A percentile compares a stretch with the other conserved stretches of the same genome.
These are phyloP conservation scores for Rotaria sp. DNA, from an alignment of 2,888 invertebrate species.

Conservation along the genomic window DNA sequence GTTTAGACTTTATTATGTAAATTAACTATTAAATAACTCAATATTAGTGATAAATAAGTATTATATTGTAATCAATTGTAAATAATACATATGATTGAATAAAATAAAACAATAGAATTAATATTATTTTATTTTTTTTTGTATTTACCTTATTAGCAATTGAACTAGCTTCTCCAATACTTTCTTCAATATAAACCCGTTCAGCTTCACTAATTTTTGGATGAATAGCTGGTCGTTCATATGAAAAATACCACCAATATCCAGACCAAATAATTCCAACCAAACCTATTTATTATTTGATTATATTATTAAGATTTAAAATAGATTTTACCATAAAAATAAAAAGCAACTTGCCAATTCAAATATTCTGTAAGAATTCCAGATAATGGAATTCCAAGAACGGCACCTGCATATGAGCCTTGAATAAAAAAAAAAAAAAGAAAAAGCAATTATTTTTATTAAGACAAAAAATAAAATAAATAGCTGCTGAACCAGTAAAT, in stretches of 20 bases:
- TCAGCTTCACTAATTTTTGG: constrained; percentile 85
- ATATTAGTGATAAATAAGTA: too few relatives aligned
- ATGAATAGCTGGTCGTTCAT: constrained; percentile 86
- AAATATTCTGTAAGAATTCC: constrained; percentile 78
- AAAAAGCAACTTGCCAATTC: constrained; percentile 87
- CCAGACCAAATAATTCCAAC: constrained; percentile 69
- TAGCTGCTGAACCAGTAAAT: constrained; percentile 63
- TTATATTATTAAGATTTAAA: constrained; percentile 35
- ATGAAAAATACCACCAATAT: constrained; percentile 83
- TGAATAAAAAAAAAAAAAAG: constrained; percentile 32
- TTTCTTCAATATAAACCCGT: constrained; percentile 84
- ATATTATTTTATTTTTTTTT: too few relatives aligned
- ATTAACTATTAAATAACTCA: too few relatives aligned
- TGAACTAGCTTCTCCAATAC: constrained; percentile 63
- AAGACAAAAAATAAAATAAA: too few relatives aligned
- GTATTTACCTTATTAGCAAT: constrained; percentile 43
- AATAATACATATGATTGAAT: too few relatives aligned
- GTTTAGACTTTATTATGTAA: too few relatives aligned
- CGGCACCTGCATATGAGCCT: constrained; percentile 91
- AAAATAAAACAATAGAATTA: too few relatives aligned
- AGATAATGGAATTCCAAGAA: constrained; percentile 83
- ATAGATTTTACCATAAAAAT: constrained; percentile 74
- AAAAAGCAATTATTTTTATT: too few relatives aligned
- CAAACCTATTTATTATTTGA: constrained; percentile 56
- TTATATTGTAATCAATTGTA: too few relatives aligned